A percentile compares a stretch with the other conserved stretches of the same genome.
Evolutionary conservation across 1,140 invertebrate genomes (phyloP).

Genomic region (Arion vulgaris): DNA sequence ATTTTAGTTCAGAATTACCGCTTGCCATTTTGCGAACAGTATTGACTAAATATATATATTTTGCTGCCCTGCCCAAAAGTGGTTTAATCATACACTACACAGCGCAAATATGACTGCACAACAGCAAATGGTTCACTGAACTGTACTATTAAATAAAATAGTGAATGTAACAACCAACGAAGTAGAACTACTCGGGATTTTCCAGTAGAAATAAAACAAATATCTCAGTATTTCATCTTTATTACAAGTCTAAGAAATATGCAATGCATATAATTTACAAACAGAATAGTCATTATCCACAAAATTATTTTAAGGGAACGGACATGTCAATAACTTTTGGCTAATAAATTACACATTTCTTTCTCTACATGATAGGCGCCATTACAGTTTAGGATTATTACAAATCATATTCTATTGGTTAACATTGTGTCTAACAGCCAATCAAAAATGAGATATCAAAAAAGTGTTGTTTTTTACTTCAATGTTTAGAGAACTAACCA

Average conservation of each 20-base stretch:
- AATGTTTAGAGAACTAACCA: not conserved
- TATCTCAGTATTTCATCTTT: not conserved
- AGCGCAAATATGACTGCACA: not conserved
- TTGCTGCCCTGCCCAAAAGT: not conserved
- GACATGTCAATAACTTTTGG: not conserved
- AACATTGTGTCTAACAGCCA: not conserved
- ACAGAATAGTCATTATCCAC: not conserved
- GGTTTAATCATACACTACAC: not conserved
- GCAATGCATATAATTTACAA: not conserved
- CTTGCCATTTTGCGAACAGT: not conserved
- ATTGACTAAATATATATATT: not conserved
- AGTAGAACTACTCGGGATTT: not conserved
- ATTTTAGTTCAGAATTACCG: conserved; percentile 30
- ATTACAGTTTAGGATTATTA: not conserved
- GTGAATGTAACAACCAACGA: not conserved
- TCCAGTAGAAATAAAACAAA: not conserved
- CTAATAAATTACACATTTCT: not conserved
- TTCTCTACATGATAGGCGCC: conserved; percentile 24
- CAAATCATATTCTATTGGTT: not conserved
- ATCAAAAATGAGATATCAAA: not conserved
- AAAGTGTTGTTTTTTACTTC: not conserved
- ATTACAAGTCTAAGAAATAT: not conserved
- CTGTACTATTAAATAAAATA: not conserved
- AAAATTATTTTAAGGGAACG: not conserved
- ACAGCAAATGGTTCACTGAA: not conserved